Evolutionary conservation across 2,888 invertebrate genomes (phyloP).

Genomic region (Drosophila yooni): DNA sequence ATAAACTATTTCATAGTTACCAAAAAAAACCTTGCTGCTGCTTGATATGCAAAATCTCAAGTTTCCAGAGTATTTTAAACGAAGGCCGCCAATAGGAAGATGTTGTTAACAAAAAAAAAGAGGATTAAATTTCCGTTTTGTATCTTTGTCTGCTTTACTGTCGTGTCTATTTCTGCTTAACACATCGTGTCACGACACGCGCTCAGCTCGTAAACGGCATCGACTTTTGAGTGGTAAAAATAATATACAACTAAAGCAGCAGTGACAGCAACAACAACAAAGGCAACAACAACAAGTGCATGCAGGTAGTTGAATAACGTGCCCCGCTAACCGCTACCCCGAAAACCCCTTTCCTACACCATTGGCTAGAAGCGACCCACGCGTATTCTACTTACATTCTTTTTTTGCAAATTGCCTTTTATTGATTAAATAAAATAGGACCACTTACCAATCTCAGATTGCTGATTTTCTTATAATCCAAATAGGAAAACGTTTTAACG

Average conservation of each 20-base stretch:
- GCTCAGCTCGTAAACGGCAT: conserved; percentile 28
- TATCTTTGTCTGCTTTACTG: neutral
- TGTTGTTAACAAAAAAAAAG: neutral
- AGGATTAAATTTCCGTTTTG: neutral
- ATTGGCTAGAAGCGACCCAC: conserved; percentile 43
- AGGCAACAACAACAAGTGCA: conserved; percentile 54
- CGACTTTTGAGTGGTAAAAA: conserved; percentile 63
- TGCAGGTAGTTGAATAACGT: conserved; percentile 61
- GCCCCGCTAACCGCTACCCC: neutral
- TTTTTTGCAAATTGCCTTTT: conserved; percentile 73
- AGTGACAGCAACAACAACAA: conserved; percentile 15
- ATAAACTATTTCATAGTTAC: neutral
- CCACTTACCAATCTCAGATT: conserved; percentile 91
- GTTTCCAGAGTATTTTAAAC: neutral
- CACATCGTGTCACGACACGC: conserved; percentile 32
- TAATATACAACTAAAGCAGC: conserved; percentile 47
- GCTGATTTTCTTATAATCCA: conserved; percentile 91
- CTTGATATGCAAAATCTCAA: neutral
- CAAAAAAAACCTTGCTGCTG: neutral
- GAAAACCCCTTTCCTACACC: neutral
- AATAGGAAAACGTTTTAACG: conserved; percentile 91
- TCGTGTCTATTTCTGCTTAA: neutral
- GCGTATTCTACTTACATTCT: conserved; percentile 61
- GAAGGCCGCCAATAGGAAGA: conserved; percentile 7
- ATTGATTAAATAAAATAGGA: conserved; percentile 70